Evolutionary conservation across 2,888 invertebrate species (phyloP).

Genomic region (Calameuta filiformis): DNA sequence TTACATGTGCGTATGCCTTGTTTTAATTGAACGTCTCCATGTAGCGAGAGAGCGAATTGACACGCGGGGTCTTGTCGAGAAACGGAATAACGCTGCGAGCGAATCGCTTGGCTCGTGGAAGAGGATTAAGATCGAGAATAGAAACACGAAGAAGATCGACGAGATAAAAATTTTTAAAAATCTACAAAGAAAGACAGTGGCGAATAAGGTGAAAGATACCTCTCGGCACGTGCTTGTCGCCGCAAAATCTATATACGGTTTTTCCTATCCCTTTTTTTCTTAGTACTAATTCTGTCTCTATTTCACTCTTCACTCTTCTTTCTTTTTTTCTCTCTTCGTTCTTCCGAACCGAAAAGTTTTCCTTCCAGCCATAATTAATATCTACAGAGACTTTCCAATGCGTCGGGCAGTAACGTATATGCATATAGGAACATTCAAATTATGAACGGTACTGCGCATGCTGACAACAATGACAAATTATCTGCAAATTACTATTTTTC

Average conservation of each 20-base stretch:
- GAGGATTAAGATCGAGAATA: neutral
- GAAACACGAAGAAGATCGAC: neutral
- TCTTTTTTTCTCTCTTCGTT: neutral
- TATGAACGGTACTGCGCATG: neutral
- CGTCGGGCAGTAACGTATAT: neutral
- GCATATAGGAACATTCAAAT: neutral
- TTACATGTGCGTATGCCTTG: slow-evolving; percentile 1
- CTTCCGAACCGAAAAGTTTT: neutral
- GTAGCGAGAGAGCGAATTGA: neutral
- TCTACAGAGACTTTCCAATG: neutral
- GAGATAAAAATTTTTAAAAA: neutral
- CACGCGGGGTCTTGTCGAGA: neutral
- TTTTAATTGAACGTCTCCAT: neutral
- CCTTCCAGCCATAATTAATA: neutral
- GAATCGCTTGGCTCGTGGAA: neutral
- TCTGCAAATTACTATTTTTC: neutral
- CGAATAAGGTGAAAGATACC: neutral
- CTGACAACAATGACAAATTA: neutral
- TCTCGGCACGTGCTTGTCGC: neutral
- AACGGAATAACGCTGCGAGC: neutral
- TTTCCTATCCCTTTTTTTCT: neutral
- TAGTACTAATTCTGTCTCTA: neutral
- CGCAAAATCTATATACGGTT: neutral
- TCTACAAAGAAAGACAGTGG: neutral
- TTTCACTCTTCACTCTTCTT: neutral